Conservation (phyloP, 2,113 vertebrate genomes). For the Chunga burmeisteri region DNA sequence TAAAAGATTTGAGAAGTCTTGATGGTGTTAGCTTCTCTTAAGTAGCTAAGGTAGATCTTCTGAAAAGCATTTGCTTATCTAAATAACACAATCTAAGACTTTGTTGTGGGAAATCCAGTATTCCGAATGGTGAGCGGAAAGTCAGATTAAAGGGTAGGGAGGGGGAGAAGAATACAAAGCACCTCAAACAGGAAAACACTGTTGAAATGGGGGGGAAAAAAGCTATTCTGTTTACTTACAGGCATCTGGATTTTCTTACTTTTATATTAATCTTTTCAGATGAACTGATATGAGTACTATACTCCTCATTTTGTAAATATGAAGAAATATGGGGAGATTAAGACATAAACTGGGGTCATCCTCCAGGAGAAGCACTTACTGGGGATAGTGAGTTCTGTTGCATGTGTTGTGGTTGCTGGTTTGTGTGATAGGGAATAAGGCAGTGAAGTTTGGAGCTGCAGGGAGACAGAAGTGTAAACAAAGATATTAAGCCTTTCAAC, state of each 20-base stretch:
- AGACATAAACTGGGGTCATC: neutral
- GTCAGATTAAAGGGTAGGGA: accelerated
- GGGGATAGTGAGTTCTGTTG: neutral
- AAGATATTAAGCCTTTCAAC: neutral
- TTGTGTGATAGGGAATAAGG: neutral
- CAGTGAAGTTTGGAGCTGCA: neutral
- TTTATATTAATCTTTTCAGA: neutral
- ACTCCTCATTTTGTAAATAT: neutral
- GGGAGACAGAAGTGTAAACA: neutral
- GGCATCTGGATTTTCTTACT: neutral
- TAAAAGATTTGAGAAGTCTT: neutral
- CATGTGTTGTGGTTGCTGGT: neutral
- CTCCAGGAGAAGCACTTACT: neutral
- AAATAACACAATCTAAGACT: neutral
- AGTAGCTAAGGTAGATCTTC: neutral
- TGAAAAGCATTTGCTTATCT: neutral
- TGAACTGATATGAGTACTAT: neutral
- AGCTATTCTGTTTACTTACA: neutral
- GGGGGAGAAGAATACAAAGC: neutral
- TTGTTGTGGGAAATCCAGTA: neutral
- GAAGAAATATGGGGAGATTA: neutral
- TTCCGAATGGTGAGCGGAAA: neutral
- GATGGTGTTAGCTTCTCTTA: neutral
- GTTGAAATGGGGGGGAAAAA: neutral
- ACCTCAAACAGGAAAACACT: neutral